These are phyloP conservation scores for Globia sparganii DNA, from an alignment of 2,888 invertebrate genomes.

Conservation along the genomic window DNA sequence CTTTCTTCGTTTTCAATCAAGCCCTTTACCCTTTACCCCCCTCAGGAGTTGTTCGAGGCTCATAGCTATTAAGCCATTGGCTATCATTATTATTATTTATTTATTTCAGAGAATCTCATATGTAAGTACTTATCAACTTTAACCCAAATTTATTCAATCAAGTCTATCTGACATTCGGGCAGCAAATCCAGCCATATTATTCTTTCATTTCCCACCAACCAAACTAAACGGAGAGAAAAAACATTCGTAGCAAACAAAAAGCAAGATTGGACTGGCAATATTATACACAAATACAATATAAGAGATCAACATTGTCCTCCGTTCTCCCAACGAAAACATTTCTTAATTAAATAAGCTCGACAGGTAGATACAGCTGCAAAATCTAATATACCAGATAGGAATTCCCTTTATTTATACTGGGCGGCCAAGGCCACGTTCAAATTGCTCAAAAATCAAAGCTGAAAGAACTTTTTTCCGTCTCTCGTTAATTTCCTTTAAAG, in stretches of 20 bases:
- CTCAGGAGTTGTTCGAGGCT: too few relatives aligned
- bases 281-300: conserved; percentile 77
- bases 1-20: too few relatives aligned
- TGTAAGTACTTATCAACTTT: neutral
- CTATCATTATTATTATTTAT: too few relatives aligned
- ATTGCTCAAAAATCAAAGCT: conserved; percentile 66
- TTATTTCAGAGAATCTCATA: neutral
- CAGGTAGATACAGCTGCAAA: conserved; percentile 78
- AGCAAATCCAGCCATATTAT: conserved; percentile 37
- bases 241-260: conserved; percentile 64
- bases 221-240: conserved; percentile 58
- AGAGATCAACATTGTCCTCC: conserved; percentile 70
- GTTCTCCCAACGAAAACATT: conserved; percentile 77
- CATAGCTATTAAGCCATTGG: too few relatives aligned
- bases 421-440: conserved; percentile 62
- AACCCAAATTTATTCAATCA: conserved; percentile 3
- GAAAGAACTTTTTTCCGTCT: conserved; percentile 60
- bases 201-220: conserved; percentile 33
- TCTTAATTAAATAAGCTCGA: conserved; percentile 84
- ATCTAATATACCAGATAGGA: conserved; percentile 81
- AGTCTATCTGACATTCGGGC: neutral
- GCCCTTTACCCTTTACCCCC: too few relatives aligned
- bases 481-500: conserved; percentile 68
- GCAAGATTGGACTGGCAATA: conserved; percentile 68
- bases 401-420: conserved; percentile 76